These are phyloP conservation scores for Actenoides lindsayi DNA, from an alignment of 2,113 vertebrate genomes.

Conservation along the genomic window DNA sequence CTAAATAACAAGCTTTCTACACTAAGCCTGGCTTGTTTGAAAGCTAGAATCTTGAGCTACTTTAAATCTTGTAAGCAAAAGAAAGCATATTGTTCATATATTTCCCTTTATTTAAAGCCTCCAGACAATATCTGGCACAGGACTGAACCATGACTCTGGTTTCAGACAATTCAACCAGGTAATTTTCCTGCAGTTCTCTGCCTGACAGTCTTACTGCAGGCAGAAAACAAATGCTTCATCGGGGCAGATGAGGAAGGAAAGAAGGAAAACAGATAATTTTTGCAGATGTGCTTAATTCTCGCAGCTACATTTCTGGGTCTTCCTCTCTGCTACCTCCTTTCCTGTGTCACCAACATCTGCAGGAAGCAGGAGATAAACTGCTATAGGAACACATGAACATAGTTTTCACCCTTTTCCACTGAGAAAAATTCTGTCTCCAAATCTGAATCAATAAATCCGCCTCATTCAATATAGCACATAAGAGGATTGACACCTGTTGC, in stretches of 20 bases:
- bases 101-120: background rate
- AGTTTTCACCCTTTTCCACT: background rate
- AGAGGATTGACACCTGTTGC: background rate
- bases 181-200: background rate
- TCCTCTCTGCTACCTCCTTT: background rate
- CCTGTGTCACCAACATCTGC: background rate
- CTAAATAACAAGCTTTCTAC: conserved; percentile 52
- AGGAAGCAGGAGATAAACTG: background rate
- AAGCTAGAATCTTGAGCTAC: background rate
- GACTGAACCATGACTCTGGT: background rate
- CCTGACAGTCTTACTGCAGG: background rate
- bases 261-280: background rate
- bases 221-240: background rate
- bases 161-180: conserved; percentile 3
- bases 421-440: background rate
- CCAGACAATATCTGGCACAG: background rate
- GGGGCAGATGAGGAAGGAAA: background rate
- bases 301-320: background rate
- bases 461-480: background rate
- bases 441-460: background rate
- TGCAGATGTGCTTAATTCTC: background rate
- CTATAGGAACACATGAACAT: background rate
- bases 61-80: conserved; percentile 44
- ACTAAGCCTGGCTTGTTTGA: background rate
- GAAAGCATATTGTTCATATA: conserved; percentile 9